phyloP scores from a whole-genome alignment of 1,140 invertebrate genomes.

The Cydia strobilella region DNA sequence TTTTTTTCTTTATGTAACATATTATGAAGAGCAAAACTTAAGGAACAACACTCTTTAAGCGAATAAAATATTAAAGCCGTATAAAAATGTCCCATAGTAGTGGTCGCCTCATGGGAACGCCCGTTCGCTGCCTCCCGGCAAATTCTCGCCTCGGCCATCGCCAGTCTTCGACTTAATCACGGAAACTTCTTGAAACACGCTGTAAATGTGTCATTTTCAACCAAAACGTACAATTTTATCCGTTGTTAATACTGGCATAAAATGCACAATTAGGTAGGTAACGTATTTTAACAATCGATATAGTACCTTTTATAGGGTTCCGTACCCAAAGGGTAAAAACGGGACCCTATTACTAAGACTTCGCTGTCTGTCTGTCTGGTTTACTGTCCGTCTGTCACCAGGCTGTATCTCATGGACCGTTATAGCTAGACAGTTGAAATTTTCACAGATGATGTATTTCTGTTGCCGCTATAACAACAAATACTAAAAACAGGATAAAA shows the following conservation, averaged over 20 bases:
- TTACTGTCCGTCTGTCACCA: too few relatives aligned
- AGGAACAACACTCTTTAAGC: background rate
- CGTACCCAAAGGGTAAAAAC: too few relatives aligned
- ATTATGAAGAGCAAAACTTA: too few relatives aligned
- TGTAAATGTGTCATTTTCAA: constrained; percentile 1
- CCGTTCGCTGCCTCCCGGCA: constrained; percentile 53
- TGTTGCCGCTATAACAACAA: too few relatives aligned
- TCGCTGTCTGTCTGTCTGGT: too few relatives aligned
- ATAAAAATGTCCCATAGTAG: constrained; percentile 39
- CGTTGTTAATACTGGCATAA: constrained; percentile 20
- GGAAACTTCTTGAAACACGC: constrained; percentile 42
- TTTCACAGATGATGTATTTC: too few relatives aligned
- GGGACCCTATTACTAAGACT: too few relatives aligned
- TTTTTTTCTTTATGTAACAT: too few relatives aligned
- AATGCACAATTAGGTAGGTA: background rate
- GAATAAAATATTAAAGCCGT: constrained; percentile 37
- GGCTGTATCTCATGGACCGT: too few relatives aligned
- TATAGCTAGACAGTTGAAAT: too few relatives aligned
- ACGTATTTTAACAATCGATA: background rate
- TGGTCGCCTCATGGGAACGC: constrained; percentile 55
- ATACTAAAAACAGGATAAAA: too few relatives aligned
- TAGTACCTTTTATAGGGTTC: too few relatives aligned
- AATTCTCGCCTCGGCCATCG: constrained; percentile 58
- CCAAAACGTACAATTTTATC: constrained; percentile 43
- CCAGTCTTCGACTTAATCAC: constrained; percentile 61